phyloP scores from a whole-genome alignment of 2,888 invertebrate genomes.

The Troglohyphantes excavatus region DNA sequence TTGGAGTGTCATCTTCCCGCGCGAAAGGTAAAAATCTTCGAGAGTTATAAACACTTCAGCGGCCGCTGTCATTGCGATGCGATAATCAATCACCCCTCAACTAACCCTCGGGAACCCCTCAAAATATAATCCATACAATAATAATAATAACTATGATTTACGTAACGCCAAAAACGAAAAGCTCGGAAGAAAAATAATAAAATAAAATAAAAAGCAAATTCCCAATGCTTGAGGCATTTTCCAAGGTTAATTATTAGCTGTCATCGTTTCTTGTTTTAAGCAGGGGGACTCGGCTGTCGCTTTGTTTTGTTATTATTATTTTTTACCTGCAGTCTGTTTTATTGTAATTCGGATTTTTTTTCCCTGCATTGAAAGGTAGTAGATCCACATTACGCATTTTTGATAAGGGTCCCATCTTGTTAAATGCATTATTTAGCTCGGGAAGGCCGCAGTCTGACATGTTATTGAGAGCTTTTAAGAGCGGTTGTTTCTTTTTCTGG shows the following conservation, averaged over 20 bases:
- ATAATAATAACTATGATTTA: conserved; percentile 59
- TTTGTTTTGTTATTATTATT: neutral
- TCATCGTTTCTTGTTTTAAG: conserved; percentile 76
- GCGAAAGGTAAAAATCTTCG: conserved; percentile 77
- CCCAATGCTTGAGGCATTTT: conserved; percentile 37
- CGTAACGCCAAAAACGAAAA: neutral
- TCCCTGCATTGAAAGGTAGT: neutral
- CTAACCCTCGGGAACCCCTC: conserved; percentile 45
- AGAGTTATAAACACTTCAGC: conserved; percentile 75
- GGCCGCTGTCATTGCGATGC: conserved; percentile 53
- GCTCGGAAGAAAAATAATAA: neutral
- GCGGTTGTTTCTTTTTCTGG: neutral
- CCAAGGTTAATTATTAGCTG: conserved; percentile 76
- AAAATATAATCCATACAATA: conserved; percentile 69
- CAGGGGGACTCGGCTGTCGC: conserved; percentile 33
- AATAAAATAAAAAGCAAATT: conserved; percentile 47
- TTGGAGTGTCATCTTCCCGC: conserved; percentile 77
- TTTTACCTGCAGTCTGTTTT: conserved; percentile 7
- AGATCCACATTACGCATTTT: conserved; percentile 39
- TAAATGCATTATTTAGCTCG: conserved; percentile 60
- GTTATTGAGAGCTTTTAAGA: neutral
- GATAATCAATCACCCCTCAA: conserved; percentile 72
- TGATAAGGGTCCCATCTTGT: conserved; percentile 38
- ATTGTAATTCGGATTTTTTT: conserved; percentile 52
- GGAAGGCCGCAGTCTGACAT: neutral